phyloP scores from a whole-genome alignment of 2,113 vertebrate species.

The Furnarius figulus region DNA sequence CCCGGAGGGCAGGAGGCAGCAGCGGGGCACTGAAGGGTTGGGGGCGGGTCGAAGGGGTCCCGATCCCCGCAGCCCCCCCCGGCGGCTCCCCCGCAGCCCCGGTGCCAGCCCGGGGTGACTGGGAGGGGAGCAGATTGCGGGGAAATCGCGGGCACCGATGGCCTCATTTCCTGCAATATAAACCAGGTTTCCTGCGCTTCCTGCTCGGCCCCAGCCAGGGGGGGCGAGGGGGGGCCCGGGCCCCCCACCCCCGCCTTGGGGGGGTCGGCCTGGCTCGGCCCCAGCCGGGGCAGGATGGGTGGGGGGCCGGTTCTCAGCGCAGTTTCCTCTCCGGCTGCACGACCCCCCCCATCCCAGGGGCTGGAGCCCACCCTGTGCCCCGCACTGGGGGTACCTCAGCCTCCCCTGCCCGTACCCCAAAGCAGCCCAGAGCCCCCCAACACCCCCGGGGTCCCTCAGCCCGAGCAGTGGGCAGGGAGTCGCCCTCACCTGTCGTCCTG shows the following conservation, averaged over 20 bases:
- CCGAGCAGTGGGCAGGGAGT: not conserved
- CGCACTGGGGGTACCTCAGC: not conserved
- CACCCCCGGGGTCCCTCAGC: too few species aligned
- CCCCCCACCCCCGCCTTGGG: not conserved
- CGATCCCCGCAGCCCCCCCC: not conserved
- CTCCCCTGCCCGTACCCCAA: accelerated
- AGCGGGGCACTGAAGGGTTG: not conserved
- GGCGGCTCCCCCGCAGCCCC: not conserved
- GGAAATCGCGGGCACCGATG: constrained; percentile 16
- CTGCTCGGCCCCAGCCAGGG: not conserved
- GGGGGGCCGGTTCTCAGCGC: not conserved
- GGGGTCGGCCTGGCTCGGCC: not conserved
- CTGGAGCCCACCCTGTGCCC: not conserved
- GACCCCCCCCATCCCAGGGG: not conserved
- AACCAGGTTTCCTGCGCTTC: constrained; percentile 39
- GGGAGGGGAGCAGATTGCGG: not conserved
- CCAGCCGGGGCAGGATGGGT: constrained; percentile 13
- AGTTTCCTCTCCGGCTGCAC: not conserved
- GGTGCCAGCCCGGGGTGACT: not conserved
- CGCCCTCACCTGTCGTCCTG: not conserved
- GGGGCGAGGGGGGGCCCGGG: not conserved
- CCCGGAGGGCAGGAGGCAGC: not conserved
- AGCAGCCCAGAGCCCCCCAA: accelerated
- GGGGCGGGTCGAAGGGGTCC: not conserved
- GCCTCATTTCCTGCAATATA: constrained; percentile 55